Evolutionary conservation across 2,888 invertebrate genomes (phyloP).

Genomic region (Acrocyrtus sp.): DNA sequence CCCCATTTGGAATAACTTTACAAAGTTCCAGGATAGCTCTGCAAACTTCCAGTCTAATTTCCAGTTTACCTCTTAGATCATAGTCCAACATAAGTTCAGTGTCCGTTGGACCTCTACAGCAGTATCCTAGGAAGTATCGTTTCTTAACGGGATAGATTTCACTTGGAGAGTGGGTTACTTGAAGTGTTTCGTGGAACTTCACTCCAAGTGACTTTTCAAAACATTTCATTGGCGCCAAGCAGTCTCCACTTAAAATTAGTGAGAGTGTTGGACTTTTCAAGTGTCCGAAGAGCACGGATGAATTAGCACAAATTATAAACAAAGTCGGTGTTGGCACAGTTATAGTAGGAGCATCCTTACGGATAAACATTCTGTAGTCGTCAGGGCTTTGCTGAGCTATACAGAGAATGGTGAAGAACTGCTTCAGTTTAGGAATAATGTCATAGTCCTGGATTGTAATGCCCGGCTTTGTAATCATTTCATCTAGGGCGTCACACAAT

Average conservation of each 20-base stretch:
- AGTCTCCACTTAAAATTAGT: not conserved
- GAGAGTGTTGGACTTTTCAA: not conserved
- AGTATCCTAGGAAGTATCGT: not conserved
- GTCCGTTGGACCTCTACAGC: slow-evolving; percentile 1
- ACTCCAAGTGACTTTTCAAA: slow-evolving; percentile 1
- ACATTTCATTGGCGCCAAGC: not conserved
- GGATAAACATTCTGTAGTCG: not conserved
- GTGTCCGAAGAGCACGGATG: not conserved
- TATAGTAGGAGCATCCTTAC: not conserved
- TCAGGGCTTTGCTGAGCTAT: not conserved
- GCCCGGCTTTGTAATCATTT: not conserved
- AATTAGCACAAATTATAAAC: not conserved
- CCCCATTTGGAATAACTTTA: slow-evolving; percentile 44
- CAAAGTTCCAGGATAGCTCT: slow-evolving; percentile 35
- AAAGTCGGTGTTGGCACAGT: not conserved
- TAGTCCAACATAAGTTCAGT: not conserved
- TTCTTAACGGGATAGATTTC: not conserved
- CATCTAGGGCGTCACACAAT: not conserved
- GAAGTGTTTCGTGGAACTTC: not conserved
- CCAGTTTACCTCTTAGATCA: not conserved
- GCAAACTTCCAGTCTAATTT: slow-evolving; percentile 18
- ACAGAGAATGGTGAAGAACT: not conserved
- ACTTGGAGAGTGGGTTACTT: not conserved
- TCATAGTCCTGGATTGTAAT: not conserved
- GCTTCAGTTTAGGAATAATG: not conserved